Evolutionary conservation across 2,113 vertebrate species (phyloP), one percentile per base, ranked within the genome.

Genomic region (Theristicus caerulescens): DNA sequence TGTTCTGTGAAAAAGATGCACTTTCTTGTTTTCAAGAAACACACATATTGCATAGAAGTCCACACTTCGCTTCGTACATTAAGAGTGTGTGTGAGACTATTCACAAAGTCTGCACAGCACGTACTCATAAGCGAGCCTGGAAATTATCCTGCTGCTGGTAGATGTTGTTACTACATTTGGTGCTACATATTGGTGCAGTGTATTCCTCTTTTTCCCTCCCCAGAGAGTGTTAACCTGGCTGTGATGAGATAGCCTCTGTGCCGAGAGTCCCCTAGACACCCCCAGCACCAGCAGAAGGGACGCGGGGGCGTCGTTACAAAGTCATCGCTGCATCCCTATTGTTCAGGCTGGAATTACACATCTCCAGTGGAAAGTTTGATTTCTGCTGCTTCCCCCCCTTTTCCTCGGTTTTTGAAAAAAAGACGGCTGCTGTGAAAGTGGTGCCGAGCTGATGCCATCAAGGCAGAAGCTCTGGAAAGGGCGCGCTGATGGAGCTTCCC

Each of bases 281-380:
- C n/a, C 34, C 11, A 16, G 58, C 14, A 2, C 18, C 80, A 14
- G 15, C 80, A 83, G 32, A 34, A 55, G 32, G 54, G 59, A 65
- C 0, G 0, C 0, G 3, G 29, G 17, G 4, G 34, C 13, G 0
- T 51, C 13, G 0, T 51, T 17, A 14, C 40, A 21, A 20, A 73
- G 61, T 19, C 65, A 62, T 36, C 1, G 0, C 51, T 9, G 42
- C 77, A 5, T 49, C 1, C 2, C 73, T 66, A 2, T 87, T 85
- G 77, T 79, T 90, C 79, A 29, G 69, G 14, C 51, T 76, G 52
- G 61, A 36, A 61, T 90, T 47, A 59, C 67, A 42, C 52, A 59
- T 69, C 49, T 57, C 80, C 86, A 81, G 49, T 0, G 26, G 86
- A 91, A 96, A 89, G 72, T 10, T 36, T 76, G 51, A 55, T 66